Conservation (phyloP, 2,888 invertebrate genomes). For the Sinohyriopsis cumingii region DNA sequence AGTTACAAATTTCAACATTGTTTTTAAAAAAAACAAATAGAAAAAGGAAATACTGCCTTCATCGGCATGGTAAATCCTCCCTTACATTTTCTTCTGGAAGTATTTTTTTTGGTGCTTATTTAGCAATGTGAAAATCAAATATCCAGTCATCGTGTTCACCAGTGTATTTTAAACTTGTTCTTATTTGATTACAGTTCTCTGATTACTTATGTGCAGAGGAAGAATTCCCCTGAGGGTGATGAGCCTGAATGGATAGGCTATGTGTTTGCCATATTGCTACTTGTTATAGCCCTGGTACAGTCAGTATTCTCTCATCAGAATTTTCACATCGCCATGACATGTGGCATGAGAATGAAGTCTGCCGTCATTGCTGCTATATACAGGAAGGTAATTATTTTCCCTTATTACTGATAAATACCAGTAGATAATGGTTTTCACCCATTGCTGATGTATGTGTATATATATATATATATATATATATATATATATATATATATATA, state of each 20-base stretch:
- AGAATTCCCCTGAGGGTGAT: constrained; percentile 54
- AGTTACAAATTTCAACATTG: too few relatives aligned
- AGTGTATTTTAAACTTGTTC: constrained; percentile 1
- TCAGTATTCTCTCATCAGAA: constrained; percentile 91
- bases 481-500: too few relatives aligned
- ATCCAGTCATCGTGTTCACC: neutral
- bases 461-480: too few relatives aligned
- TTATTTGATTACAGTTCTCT: constrained; percentile 51
- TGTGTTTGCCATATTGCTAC: constrained; percentile 83
- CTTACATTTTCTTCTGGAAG: too few relatives aligned
- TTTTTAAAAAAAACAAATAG: too few relatives aligned
- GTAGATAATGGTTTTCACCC: neutral
- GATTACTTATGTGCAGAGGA: constrained; percentile 56
- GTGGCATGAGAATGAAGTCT: constrained; percentile 91
- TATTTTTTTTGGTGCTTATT: neutral
- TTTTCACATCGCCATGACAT: constrained; percentile 85
- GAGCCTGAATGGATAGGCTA: constrained; percentile 87
- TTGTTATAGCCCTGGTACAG: constrained; percentile 84
- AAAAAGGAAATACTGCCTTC: too few relatives aligned
- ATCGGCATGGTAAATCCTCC: too few relatives aligned
- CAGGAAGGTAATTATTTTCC: constrained; percentile 76
- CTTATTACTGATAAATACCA: neutral
- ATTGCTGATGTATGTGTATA: neutral
- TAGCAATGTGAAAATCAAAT: neutral
- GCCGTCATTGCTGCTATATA: constrained; percentile 92